Conservation (phyloP, 2,113 vertebrate genomes). For the Calyptommatus sinebrachiatus region DNA sequence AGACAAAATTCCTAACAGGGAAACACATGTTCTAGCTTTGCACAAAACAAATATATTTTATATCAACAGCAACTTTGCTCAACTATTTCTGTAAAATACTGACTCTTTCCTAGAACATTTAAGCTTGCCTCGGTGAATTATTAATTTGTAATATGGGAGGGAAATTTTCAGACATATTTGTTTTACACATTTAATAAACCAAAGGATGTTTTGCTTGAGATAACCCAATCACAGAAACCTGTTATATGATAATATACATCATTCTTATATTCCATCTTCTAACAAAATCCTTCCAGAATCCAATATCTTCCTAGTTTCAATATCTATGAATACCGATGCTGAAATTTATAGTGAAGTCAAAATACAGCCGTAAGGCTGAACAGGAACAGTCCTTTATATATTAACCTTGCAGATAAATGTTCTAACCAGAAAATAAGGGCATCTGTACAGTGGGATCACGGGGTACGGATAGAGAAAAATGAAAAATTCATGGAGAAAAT, state of each 20-base stretch:
- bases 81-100: neutral
- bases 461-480: neutral
- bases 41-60: neutral
- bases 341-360: neutral
- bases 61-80: neutral
- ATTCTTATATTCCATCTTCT: neutral
- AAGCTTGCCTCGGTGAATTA: neutral
- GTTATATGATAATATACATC: constrained; percentile 1
- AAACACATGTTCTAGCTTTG: neutral
- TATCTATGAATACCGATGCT: neutral
- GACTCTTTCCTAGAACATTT: neutral
- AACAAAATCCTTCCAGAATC: neutral
- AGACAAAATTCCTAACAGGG: neutral
- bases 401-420: neutral
- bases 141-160: neutral
- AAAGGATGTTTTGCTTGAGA: neutral
- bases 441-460: neutral
- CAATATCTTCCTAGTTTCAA: neutral
- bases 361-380: neutral
- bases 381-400: neutral
- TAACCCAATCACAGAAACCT: neutral
- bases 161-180: neutral
- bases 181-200: constrained; percentile 14
- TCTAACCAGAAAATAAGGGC: neutral
- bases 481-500: neutral